phyloP scores from a whole-genome alignment of 2,113 vertebrate genomes.

The Ophiodon elongatus region DNA sequence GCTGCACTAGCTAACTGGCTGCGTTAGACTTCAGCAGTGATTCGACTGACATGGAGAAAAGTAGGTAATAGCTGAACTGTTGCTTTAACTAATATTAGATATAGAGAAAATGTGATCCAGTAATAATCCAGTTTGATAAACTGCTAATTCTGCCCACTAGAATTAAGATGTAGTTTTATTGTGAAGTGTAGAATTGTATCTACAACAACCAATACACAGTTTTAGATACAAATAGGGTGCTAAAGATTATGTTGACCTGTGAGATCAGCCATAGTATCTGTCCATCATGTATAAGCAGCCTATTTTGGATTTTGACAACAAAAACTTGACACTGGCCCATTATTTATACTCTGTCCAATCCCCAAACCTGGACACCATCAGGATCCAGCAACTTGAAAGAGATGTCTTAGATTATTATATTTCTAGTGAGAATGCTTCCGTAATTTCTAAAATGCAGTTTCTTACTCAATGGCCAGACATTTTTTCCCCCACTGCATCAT shows the following conservation, averaged over 20 bases:
- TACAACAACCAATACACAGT: neutral
- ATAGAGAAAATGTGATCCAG: neutral
- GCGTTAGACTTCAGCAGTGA: neutral
- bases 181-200: constrained; percentile 4
- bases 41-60: neutral
- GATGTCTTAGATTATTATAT: neutral
- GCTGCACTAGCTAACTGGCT: constrained; percentile 12
- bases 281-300: neutral
- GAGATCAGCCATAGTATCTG: neutral
- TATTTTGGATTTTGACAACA: constrained; percentile 15
- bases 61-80: neutral
- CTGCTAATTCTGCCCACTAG: neutral
- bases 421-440: constrained; percentile 13
- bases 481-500: neutral
- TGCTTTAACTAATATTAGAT: constrained; percentile 4
- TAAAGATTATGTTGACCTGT: constrained; percentile 2
- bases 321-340: neutral
- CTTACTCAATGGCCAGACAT: neutral
- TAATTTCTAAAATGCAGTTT: neutral
- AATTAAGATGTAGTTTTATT: neutral
- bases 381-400: neutral
- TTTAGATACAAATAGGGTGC: constrained; percentile 3
- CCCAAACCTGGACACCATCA: neutral
- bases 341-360: neutral
- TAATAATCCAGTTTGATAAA: constrained; percentile 10